Evolutionary conservation across 2,888 invertebrate species (phyloP), one percentile per base, ranked within the genome.

Genomic region (Agapetus fuscipes): DNA sequence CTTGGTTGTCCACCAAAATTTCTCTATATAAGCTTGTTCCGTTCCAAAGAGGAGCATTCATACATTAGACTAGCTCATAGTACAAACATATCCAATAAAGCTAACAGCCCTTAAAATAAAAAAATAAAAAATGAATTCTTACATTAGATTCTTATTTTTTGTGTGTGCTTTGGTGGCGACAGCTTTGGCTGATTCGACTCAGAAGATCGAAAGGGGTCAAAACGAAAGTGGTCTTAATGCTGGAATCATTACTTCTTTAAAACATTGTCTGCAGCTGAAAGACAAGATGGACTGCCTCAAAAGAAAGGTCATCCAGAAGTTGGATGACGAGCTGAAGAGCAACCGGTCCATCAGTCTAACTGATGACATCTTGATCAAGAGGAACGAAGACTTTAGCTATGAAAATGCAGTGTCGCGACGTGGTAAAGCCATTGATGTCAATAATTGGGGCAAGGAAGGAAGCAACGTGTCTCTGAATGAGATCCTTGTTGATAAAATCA

Each of bases 401-500:
- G 17, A 39, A 10, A 29, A 37, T 14, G 39, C 40, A 16, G 27
- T 30, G 7, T 15, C 30, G 14, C 27, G 41, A 10, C 29, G 31
- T 17, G 13, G 41, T 9, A 39, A 38, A n/a, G 39, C 42, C 14
- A n/a, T 30, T 11, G 36, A 25, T 12, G 7, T 32, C 9, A 31
- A 30, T 12, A 28, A 16, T 3, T 28, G 12, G n/a, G 25, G 60
- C n/a, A 34, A 43, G 29, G 39, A 36, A 4, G 32, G 28, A 10
- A 26, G 30, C 9, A 34, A 20, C 9, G 15, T 15, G 17, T 26
- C 15, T n/a, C 20, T 43, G 12, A 41, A 56, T 41, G 57, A 58
- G 33, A 48, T 60, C 24, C 39, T 67, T 9, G 51, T 56, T 37
- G 54, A 59, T n/a, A 64, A 61, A 50, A 47, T 67, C 3, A 56